phyloP scores from a whole-genome alignment of 2,113 vertebrate species.

The Phaetusa simplex region DNA sequence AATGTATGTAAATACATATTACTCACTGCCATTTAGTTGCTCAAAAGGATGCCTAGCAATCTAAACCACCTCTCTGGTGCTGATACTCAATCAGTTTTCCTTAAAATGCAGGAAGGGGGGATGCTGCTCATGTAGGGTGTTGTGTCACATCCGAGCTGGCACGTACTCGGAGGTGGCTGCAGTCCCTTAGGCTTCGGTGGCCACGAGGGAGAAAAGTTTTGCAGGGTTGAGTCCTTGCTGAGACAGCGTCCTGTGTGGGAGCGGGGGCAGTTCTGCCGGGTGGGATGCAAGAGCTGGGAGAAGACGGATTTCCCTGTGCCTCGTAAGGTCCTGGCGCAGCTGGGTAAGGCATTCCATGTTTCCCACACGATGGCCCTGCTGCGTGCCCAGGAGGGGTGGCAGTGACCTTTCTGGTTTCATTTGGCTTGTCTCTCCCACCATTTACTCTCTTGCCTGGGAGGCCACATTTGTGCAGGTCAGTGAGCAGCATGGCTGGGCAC shows the following conservation, averaged over 20 bases:
- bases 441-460: background rate
- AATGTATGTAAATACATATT: constrained; percentile 33
- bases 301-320: background rate
- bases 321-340: background rate
- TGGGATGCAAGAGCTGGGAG: background rate
- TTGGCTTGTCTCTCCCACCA: background rate
- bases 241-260: accelerated
- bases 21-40: background rate
- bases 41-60: background rate
- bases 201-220: background rate
- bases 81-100: background rate
- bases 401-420: background rate
- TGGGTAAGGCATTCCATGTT: accelerated
- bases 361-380: background rate
- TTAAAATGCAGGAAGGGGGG: background rate
- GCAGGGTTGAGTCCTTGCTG: background rate
- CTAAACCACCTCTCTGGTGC: background rate
- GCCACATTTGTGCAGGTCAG: accelerated
- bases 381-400: background rate
- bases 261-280: background rate
- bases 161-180: background rate
- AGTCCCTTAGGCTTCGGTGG: background rate
- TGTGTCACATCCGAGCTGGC: background rate
- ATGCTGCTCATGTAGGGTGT: background rate
- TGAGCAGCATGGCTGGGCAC: background rate